Conservation (phyloP, 1,140 invertebrate species). For the Hylaeus volcanicus region DNA sequence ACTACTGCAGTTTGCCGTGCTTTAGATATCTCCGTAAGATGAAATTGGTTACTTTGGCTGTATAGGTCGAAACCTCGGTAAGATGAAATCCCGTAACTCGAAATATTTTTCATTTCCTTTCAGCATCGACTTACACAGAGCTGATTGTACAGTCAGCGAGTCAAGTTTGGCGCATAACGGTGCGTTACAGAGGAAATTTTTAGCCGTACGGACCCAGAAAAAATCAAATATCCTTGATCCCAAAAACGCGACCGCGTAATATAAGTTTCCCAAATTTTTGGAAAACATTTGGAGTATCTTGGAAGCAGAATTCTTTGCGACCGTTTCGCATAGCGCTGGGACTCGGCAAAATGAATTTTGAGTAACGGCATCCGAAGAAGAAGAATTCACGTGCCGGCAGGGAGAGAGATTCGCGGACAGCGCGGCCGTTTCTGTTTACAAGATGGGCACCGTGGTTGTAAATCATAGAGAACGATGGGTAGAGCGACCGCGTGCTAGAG, state of each 20-base stretch:
- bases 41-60: too few species aligned
- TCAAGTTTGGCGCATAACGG: too few species aligned
- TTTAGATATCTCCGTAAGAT: too few species aligned
- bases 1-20: too few species aligned
- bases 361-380: slow-evolving; percentile 36
- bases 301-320: background rate
- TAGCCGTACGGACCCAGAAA: background rate
- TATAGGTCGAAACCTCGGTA: too few species aligned
- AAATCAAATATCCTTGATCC: background rate
- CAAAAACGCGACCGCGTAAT: background rate
- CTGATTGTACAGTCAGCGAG: background rate
- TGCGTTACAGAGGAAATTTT: too few species aligned
- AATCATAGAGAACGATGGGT: slow-evolving; percentile 73
- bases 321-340: background rate
- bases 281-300: background rate
- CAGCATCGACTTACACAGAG: too few species aligned
- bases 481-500: slow-evolving; percentile 55
- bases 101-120: background rate
- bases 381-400: slow-evolving; percentile 2
- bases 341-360: slow-evolving; percentile 31
- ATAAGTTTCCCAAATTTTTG: background rate
- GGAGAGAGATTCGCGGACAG: slow-evolving; percentile 47
- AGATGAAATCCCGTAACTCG: too few species aligned
- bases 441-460: slow-evolving; percentile 76
- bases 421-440: slow-evolving; percentile 68